Base-by-base conservation (phyloP, 2,888 invertebrate genomes). In the Agrenia bidenticulata region DNA sequence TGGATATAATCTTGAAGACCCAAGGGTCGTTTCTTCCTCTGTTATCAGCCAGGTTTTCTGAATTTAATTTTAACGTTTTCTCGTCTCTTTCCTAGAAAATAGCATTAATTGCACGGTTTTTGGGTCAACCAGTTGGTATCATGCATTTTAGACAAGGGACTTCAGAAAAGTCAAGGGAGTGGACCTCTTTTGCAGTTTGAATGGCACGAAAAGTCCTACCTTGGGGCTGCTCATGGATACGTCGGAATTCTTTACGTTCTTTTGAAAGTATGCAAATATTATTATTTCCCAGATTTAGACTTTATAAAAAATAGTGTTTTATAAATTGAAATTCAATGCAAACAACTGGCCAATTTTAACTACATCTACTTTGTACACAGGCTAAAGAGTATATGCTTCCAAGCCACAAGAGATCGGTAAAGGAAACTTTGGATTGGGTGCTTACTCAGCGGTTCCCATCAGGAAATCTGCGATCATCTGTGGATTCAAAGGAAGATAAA, bases 171-270 rank as follows among this genome's bases (percentile, higher is more conserved):
- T 2, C 19, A 7, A 2, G 7, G n/a, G 11, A 23, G 5, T 15
- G 39, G 41, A 37, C 39, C 41, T 4, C 57, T 92, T 1, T 81
- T 94, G 45, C 86, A 90, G 84, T 95, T 88, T 81, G 84, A 87
- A 77, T 95, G 94, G 93, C 93, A 94, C 81, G 88, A 87, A 42
- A 89, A 88, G 78, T 84, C 88, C 78, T 95, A 95, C 41, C 60
- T 64, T 56, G 64, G 95, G 19, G 94, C 90, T 49, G 94, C 94
- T 54, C 94, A 95, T 83, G 94, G 94, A 21, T 81, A 91, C 73
- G 86, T 88, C 68, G 94, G 94, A 5, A 94, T 96, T 77, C 80
- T 93, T 21, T 91, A 89, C 78, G 82, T 90, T 67, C 80, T 95
- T n/a, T 80, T 94, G 73, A 88, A 89, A 84, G 90, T 89, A 78